These are phyloP conservation scores for Cheiracanthium punctorium DNA, from an alignment of 2,888 invertebrate species.

Conservation along the genomic window DNA sequence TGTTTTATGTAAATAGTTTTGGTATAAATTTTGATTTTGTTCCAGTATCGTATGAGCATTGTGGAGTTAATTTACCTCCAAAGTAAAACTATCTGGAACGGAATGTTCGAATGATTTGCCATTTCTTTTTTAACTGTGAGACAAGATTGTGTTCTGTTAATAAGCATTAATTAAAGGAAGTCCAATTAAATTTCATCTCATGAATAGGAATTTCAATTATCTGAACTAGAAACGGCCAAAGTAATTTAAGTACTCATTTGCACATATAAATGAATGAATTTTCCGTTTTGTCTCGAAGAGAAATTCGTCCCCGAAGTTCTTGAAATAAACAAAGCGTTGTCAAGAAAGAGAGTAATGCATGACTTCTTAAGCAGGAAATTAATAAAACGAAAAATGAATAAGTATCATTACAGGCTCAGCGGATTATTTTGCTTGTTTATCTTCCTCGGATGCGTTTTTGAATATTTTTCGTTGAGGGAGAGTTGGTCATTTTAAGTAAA, in stretches of 20 bases:
- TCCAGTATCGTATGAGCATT: not conserved
- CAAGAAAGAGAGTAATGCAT: no score
- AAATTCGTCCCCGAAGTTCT: no score
- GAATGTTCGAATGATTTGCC: not conserved
- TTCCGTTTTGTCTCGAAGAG: not conserved
- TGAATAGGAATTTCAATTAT: constrained; percentile 2
- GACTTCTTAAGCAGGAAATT: no score
- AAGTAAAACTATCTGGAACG: not conserved
- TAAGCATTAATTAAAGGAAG: not conserved
- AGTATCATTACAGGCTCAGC: no score
- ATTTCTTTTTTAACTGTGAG: not conserved
- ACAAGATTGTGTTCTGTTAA: not conserved
- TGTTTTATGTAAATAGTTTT: not conserved
- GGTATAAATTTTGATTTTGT: not conserved
- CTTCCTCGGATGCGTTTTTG: no score
- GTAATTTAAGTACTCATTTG: not conserved
- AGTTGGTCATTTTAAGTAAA: no score
- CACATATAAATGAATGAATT: not conserved
- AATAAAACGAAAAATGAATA: no score
- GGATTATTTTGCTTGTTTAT: no score
- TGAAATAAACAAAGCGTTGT: no score
- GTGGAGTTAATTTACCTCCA: not conserved
- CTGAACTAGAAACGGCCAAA: not conserved
- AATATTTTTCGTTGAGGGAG: no score
- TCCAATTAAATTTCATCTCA: not conserved